phyloP scores from a whole-genome alignment of 2,797 vertebrate species.

The Sphenodon punctatus region DNA sequence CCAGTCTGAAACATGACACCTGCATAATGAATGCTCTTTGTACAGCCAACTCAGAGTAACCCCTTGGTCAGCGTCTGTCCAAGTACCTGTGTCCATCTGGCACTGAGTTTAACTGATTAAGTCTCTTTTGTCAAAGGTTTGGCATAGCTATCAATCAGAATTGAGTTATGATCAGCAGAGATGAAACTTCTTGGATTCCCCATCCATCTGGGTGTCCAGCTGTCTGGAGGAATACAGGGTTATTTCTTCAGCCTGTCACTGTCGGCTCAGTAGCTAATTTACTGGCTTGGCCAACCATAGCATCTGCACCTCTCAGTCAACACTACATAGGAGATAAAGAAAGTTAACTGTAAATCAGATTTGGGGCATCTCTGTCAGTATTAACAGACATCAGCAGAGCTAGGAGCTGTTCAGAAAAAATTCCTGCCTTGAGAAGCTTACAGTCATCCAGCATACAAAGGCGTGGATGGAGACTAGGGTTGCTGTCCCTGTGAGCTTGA shows the following conservation, averaged over 20 bases:
- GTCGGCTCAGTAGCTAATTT: slow-evolving; percentile 15
- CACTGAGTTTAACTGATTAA: slow-evolving; percentile 5
- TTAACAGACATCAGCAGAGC: too few relatives aligned
- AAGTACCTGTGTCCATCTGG: background rate
- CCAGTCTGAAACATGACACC: background rate
- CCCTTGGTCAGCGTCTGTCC: background rate
- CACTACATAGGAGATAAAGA: background rate
- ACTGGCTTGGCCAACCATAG: slow-evolving; percentile 40
- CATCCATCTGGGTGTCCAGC: slow-evolving; percentile 33
- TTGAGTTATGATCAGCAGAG: slow-evolving; percentile 16
- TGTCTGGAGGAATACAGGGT: slow-evolving; percentile 39
- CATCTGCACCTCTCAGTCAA: slow-evolving; percentile 4
- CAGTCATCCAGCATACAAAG: too few relatives aligned
- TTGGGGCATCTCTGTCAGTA: too few relatives aligned
- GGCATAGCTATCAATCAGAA: slow-evolving; percentile 25
- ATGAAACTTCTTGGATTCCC: background rate
- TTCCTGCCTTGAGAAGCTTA: too few relatives aligned
- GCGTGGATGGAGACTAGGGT: too few relatives aligned
- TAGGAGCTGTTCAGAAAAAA: too few relatives aligned
- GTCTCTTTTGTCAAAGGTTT: slow-evolving; percentile 24
- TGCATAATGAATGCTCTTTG: accelerated
- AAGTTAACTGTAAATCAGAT: slow-evolving; percentile 5
- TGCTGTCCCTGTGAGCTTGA: too few relatives aligned
- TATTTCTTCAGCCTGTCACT: slow-evolving; percentile 41
- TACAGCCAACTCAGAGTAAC: background rate